phyloP scores from a whole-genome alignment of 1,140 invertebrate genomes.

The Pseudomyrmex sp. region DNA sequence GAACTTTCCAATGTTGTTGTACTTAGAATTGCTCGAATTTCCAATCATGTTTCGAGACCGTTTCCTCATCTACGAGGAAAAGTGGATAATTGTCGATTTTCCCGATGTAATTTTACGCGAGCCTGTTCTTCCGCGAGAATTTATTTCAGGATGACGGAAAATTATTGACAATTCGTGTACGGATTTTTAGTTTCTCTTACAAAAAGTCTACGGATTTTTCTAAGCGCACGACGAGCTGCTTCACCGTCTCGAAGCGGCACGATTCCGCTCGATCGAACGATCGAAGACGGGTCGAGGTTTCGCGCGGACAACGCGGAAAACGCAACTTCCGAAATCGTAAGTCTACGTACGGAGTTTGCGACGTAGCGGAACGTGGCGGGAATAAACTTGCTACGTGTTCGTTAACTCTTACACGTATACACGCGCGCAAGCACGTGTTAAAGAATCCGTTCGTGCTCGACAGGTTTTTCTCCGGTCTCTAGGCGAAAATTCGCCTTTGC shows the following conservation, averaged over 20 bases:
- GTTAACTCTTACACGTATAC: conserved; percentile 35
- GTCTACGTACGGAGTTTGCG: background rate
- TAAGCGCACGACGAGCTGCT: background rate
- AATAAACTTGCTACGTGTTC: conserved; percentile 56
- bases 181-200: no score
- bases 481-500: conserved; percentile 54
- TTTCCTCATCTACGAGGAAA: no score
- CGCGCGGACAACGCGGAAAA: background rate
- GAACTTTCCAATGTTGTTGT: conserved; percentile 32
- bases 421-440: conserved; percentile 9
- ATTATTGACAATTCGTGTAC: no score
- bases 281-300: background rate
- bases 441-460: conserved; percentile 24
- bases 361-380: background rate
- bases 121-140: no score
- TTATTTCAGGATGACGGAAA: no score
- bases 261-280: conserved; percentile 1
- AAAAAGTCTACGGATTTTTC: no score
- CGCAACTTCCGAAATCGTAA: background rate
- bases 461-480: conserved; percentile 19
- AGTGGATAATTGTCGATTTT: no score
- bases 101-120: no score
- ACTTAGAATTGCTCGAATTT: conserved; percentile 1
- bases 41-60: background rate
- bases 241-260: background rate